Evolutionary conservation across 2,888 invertebrate genomes (phyloP).

Genomic region (Iselma pallidipennis): DNA sequence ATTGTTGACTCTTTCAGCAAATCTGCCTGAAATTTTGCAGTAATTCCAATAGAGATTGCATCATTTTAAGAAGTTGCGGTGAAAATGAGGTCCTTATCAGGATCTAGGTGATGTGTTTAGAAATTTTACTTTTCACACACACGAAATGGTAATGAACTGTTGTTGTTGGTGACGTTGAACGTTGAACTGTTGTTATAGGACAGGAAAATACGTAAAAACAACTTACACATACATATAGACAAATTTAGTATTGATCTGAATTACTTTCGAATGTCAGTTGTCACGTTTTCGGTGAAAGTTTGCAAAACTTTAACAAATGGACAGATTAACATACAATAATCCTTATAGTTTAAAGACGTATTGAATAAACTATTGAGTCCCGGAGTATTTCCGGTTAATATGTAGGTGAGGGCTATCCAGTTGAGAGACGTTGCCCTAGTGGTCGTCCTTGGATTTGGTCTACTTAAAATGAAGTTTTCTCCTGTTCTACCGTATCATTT

Average conservation of each 20-base stretch:
- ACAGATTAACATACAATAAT: too few relatives aligned
- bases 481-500: background rate
- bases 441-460: conserved; percentile 35
- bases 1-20: background rate
- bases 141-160: conserved; percentile 3
- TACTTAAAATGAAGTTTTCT: conserved; percentile 14
- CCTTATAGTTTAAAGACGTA: too few relatives aligned
- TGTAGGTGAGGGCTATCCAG: conserved; percentile 31
- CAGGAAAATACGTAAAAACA: background rate
- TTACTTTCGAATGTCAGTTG: conserved; percentile 31
- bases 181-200: background rate
- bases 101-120: background rate
- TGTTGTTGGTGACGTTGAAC: background rate
- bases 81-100: background rate
- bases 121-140: conserved; percentile 5
- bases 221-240: too few relatives aligned
- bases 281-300: conserved; percentile 30
- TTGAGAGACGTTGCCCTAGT: conserved; percentile 14
- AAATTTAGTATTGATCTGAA: conserved; percentile 23
- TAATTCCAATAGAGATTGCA: background rate
- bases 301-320: background rate
- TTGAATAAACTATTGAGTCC: too few relatives aligned
- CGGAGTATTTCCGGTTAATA: conserved; percentile 10
- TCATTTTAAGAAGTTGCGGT: background rate
- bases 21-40: background rate